phyloP scores from a whole-genome alignment of 1,140 invertebrate species.

The Lasaia peninsularis region DNA sequence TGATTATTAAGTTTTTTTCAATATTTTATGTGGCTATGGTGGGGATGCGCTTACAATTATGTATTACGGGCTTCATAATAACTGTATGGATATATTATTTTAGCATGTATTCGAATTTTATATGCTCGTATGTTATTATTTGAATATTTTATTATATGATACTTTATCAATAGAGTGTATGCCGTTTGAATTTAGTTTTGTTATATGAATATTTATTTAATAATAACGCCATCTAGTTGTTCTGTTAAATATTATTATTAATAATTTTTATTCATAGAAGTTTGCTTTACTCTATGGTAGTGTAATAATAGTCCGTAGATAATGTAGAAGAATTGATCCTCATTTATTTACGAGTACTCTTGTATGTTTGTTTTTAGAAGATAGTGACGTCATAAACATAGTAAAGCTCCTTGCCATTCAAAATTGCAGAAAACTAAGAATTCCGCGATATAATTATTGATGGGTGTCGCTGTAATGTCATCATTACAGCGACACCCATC shows the following conservation, averaged over 20 bases:
- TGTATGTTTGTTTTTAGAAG: too few relatives aligned
- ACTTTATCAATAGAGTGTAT: neutral
- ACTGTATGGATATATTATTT: neutral
- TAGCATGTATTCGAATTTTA: neutral
- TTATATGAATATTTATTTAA: neutral
- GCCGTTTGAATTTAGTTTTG: neutral
- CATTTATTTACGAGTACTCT: too few relatives aligned
- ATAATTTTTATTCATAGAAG: neutral
- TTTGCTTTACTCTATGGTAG: too few relatives aligned
- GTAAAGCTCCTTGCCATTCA: too few relatives aligned
- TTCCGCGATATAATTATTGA: too few relatives aligned
- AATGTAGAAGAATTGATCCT: too few relatives aligned
- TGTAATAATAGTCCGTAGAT: too few relatives aligned
- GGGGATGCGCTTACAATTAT: neutral
- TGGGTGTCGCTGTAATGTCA: too few relatives aligned
- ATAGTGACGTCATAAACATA: too few relatives aligned
- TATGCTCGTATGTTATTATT: neutral
- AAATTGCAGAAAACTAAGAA: too few relatives aligned
- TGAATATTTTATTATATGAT: neutral
- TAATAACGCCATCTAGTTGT: neutral
- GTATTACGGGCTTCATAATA: neutral
- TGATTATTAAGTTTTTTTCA: neutral
- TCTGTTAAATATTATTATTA: neutral
- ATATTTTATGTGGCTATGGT: neutral
- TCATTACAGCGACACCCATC: too few relatives aligned